phyloP scores from a whole-genome alignment of 2,888 invertebrate genomes.

The Nephrocerus scutellatus region DNA sequence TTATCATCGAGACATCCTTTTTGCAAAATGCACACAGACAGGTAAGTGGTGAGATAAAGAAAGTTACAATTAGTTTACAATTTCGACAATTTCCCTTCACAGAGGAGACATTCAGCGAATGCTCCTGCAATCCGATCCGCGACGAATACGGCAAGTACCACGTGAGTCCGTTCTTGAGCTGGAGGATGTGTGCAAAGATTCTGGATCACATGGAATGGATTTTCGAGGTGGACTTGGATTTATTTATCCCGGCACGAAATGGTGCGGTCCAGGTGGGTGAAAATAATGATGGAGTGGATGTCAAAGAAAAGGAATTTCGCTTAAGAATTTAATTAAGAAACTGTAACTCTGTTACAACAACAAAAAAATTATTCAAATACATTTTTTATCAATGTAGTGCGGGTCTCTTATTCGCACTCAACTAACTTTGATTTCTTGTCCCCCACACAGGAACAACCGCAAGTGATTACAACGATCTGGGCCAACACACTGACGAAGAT shows the following conservation, averaged over 20 bases:
- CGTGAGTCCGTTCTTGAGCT: conserved; percentile 54
- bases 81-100: not conserved
- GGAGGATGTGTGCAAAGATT: conserved; percentile 52
- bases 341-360: too few species aligned
- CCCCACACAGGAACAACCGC: conserved; percentile 54
- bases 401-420: not conserved
- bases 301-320: too few species aligned
- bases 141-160: conserved; percentile 55
- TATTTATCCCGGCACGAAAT: conserved; percentile 65
- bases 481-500: conserved; percentile 58
- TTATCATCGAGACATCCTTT: conserved; percentile 54
- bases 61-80: not conserved
- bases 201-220: conserved; percentile 40
- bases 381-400: too few species aligned
- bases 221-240: conserved; percentile 50
- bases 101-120: conserved; percentile 56
- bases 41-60: conserved; percentile 36
- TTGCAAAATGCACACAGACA: conserved; percentile 56
- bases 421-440: not conserved
- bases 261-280: conserved; percentile 66
- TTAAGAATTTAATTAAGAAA: too few species aligned
- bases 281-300: too few species aligned
- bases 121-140: conserved; percentile 54
- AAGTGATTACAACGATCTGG: conserved; percentile 57
- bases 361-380: too few species aligned